Evolutionary conservation across 1,140 invertebrate genomes (phyloP), one percentile per base, ranked within the genome.

Genomic region (Nymphalis io): DNA sequence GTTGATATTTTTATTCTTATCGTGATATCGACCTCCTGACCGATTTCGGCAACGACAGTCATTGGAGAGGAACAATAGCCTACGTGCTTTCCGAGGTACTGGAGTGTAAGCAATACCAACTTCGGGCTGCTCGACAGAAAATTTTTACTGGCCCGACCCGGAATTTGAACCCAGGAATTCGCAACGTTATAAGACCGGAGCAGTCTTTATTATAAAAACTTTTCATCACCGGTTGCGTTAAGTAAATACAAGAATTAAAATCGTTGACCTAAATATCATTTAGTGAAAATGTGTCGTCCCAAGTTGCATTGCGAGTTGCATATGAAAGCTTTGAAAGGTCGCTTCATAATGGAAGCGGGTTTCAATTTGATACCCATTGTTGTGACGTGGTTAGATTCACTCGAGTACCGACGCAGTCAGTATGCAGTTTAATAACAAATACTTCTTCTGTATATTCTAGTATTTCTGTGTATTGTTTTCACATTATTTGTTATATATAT

Each of bases 351-450:
- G 60, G 61, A 64, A 62, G 44, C 70, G 40, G 51, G 70, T 48
- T 62, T 44, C 59, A 72, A 72, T 62, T 67, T 67, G 64, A 72
- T 73, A 66, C 42, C 63, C 68, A 67, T 67, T 51, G 58, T 69
- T 67, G 59, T 70, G 60, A 38, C 53, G 70, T 38, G 64, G 70
- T 67, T 62, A 51, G 51, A 39, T 58, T 51, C 44, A 53, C 15
- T 55, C 20, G 51, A 55, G 13, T n/a, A 55, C 20, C 23, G 51
- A 27, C 51, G 11, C 3, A 33, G 27, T 33, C 27, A 33, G 2
- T 16, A 18, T 46, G 15, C 12, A 51, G 46, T 51, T 51, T 51
- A 42, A 6, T 48, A 48, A n/a, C 10, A 51, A 51, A 51, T 20
- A 20, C 46, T 33, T 33, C 10, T 33, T 33, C 10, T 33, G 27